Evolutionary conservation across 2,797 vertebrate genomes (phyloP), one percentile per base, ranked within the genome.

Genomic region (Heteromormyrus szaboi): DNA sequence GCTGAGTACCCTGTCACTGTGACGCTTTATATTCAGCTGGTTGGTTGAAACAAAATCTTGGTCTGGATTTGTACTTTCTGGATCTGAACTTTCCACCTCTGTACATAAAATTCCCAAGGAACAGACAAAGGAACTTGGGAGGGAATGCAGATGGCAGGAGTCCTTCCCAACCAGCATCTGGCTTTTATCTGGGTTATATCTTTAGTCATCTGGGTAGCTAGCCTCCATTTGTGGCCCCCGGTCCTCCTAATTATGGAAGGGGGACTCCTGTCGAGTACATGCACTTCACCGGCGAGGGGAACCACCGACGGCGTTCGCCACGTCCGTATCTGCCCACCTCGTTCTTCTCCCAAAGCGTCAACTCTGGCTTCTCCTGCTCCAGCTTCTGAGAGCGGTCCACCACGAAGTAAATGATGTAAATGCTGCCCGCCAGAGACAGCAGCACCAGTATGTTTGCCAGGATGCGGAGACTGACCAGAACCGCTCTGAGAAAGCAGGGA

Each of bases 361-460:
- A 90, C 94, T 99, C 98, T 11, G 94, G 95, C 93, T 98, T 98
- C 85, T 96, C 94, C 89, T 94, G 96, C 92, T 98, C 98, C 48
- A 99, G 93, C 92, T 94, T 97, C 95, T 99, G 99, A 72, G 99
- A 99, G 89, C 99, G 97, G 88, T 99, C 99, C 91, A 99, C 99
- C 0, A 99, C 98, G 89, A 99, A 99, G 92, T 99, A 99, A 93
- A 99, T 99, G 93, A 99, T 98, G 91, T 98, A 99, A 92, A 99
- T 99, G 92, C 99, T 99, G 19, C 99, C 98, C 0, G 98, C 97
- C 41, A 99, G 95, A 0, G 97, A 99, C 8, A 99, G 95, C 8
- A 99, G 96, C 65, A 99, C 99, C 46, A 99, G 95, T 90, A 99
- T 96, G 91, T 99, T 99, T 90, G 99, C 99, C 12, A 99, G 92